Conservation (phyloP, 2,113 vertebrate species). For the Poeciliopsis prolifica region DNA sequence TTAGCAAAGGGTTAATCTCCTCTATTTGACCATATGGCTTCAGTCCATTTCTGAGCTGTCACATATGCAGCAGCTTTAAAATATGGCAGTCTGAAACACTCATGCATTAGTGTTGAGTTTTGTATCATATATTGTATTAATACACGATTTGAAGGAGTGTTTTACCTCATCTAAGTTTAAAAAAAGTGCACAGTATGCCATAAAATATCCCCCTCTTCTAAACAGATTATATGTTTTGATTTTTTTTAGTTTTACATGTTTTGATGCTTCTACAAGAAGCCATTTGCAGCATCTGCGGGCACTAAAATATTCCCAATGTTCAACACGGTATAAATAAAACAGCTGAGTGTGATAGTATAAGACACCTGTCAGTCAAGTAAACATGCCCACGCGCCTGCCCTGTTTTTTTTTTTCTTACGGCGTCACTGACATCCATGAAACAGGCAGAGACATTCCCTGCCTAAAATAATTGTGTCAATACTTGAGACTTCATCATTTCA, state of each 20-base stretch:
- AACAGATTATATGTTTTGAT: slow-evolving; percentile 23
- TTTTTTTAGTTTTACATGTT: slow-evolving; percentile 35
- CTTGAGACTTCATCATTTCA: not conserved
- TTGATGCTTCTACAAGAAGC: slow-evolving; percentile 13
- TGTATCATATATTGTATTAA: not conserved
- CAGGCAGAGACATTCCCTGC: not conserved
- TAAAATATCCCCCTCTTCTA: not conserved
- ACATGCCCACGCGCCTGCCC: slow-evolving; percentile 4
- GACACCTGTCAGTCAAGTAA: slow-evolving; percentile 57
- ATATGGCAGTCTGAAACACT: not conserved
- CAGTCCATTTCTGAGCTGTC: not conserved
- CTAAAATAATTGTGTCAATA: not conserved
- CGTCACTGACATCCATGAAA: not conserved
- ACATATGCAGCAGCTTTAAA: not conserved
- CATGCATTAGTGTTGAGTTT: not conserved
- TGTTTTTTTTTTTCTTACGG: not conserved
- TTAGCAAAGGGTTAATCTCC: slow-evolving; percentile 30
- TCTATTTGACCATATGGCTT: not conserved
- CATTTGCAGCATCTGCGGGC: slow-evolving; percentile 2
- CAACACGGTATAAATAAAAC: slow-evolving; percentile 13
- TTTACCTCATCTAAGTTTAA: not conserved
- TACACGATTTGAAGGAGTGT: not conserved
- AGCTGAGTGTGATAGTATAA: slow-evolving; percentile 19
- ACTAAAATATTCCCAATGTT: slow-evolving; percentile 13
- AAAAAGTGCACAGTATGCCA: slow-evolving; percentile 1